Evolutionary conservation across 1,140 invertebrate genomes (phyloP).

Genomic region (Oedothorax gibbosus): DNA sequence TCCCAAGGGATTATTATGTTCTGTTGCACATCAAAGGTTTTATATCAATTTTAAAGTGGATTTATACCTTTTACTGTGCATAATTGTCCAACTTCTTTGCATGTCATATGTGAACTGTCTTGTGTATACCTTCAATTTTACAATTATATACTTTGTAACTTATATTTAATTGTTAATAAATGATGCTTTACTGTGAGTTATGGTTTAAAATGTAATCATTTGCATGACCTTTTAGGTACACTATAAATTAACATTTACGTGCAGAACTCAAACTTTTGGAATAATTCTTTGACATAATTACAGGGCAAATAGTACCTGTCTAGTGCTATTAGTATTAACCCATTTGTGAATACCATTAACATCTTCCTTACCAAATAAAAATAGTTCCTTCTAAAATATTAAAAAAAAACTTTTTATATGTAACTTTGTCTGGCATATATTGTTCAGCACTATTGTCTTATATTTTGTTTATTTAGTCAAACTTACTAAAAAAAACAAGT

Average conservation of each 20-base stretch:
- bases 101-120: conserved; percentile 51
- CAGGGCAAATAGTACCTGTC: too few relatives aligned
- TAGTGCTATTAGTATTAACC: too few relatives aligned
- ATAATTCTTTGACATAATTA: too few relatives aligned
- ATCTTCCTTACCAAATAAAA: too few relatives aligned
- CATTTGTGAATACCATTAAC: too few relatives aligned
- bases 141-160: conserved; percentile 57
- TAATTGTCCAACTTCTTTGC: conserved; percentile 56
- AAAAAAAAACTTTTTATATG: too few relatives aligned
- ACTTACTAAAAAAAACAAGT: too few relatives aligned
- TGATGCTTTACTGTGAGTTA: conserved; percentile 52
- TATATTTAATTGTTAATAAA: conserved; percentile 59
- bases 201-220: neutral
- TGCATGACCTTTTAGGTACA: neutral
- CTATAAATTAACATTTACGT: neutral
- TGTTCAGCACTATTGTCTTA: too few relatives aligned
- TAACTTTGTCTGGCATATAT: too few relatives aligned
- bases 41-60: conserved; percentile 57
- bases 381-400: too few relatives aligned
- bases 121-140: conserved; percentile 56
- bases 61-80: conserved; percentile 57
- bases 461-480: too few relatives aligned
- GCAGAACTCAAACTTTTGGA: too few relatives aligned
- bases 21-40: conserved; percentile 37
- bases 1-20: conserved; percentile 40